Conservation (phyloP, 2,888 invertebrate species). For the Smittia sp. region DNA sequence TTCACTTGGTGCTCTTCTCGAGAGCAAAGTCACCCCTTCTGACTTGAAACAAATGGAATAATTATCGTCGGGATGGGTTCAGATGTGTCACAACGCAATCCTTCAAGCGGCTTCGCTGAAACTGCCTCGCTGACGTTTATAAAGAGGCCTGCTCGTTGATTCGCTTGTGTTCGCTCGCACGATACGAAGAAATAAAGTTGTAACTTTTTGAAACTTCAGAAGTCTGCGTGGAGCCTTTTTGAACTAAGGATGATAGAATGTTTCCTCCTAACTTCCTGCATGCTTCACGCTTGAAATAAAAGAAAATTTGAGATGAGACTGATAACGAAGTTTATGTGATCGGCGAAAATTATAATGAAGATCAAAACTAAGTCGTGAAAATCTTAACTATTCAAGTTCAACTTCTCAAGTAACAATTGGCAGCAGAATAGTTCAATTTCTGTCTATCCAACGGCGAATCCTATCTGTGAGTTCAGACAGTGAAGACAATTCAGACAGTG, state of each 20-base stretch:
- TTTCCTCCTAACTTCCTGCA: background rate
- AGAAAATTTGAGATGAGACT: too few relatives aligned
- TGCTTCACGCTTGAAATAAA: too few relatives aligned
- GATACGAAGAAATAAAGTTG: too few relatives aligned
- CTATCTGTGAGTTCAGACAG: too few relatives aligned
- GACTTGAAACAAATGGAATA: conserved; percentile 18
- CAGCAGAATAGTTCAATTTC: too few relatives aligned
- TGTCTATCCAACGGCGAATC: too few relatives aligned
- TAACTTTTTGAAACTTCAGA: background rate
- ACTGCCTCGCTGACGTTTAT: background rate
- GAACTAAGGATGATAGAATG: background rate
- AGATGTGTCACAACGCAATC: background rate
- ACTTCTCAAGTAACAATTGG: too few relatives aligned
- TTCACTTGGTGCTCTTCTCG: background rate
- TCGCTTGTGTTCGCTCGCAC: background rate
- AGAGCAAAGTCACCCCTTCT: conserved; percentile 2
- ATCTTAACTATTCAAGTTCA: too few relatives aligned
- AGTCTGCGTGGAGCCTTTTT: background rate
- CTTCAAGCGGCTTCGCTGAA: background rate
- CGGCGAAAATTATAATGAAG: too few relatives aligned
- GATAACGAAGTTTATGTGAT: too few relatives aligned
- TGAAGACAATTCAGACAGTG: too few relatives aligned
- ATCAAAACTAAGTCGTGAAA: too few relatives aligned
- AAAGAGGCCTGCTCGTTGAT: background rate
- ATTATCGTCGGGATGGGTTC: background rate